Base-by-base conservation (phyloP, 2,888 invertebrate genomes). In the Melieria omissa region DNA sequence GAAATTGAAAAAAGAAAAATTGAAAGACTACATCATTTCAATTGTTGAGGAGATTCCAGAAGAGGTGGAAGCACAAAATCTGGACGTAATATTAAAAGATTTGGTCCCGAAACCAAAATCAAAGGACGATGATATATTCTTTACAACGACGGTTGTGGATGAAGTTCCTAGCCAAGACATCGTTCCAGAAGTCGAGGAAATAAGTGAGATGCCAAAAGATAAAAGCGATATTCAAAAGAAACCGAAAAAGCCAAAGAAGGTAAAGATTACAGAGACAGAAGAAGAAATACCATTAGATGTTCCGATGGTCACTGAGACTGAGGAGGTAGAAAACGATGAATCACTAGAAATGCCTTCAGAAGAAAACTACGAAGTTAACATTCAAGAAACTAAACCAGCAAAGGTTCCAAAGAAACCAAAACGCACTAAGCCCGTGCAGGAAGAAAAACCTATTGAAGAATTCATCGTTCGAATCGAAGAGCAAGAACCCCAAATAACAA, bases 141-240 rank as follows among this genome's bases (percentile, higher is more conserved):
- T 81, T 5, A 78, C 74, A 14, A 82, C 78, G 4, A 80, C 82
- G n/a, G 81, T 82, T 49, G 79, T 89, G 44, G 83, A 82, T 6
- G 82, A 84, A 52, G 66, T 64, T 45, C 76, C 88, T 1, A 86
- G 72, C 2, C 46, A 87, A 3, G 86, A 88, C 78, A 85, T 88
- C 2, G 82, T 84, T 4, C 87, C 88, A 0, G 78, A 80, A 55
- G 81, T 65, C 78, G 74, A 78, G 58, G 41, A 44, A 8, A 10
- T 49, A 1, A 44, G 62, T 46, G 73, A 71, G 9, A 1, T 47
- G 8, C 80, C 73, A 55, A 70, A 67, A 16, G 46, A 52, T 14
- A 12, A 10, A 10, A 73, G 74, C 54, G 72, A 72, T 47, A 79
- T 77, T 47, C 78, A 75, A 63, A 67, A 76, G 7, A 81, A 79